These are phyloP conservation scores for Orbicella faveolata DNA, from an alignment of 64 coral and sea anemone species.

Conservation along the genomic window DNA sequence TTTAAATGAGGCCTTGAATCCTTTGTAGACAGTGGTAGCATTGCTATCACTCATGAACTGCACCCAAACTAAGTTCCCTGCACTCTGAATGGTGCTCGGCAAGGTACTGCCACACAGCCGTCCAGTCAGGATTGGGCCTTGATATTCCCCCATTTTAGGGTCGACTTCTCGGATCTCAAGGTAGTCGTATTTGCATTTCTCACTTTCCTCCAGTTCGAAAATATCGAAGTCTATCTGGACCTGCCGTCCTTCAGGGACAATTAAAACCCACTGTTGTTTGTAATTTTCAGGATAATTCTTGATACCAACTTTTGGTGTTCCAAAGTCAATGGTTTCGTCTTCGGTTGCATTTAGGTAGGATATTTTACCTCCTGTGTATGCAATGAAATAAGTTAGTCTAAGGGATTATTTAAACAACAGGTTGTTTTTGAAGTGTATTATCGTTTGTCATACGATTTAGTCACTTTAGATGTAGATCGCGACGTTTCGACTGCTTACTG, in stretches of 20 bases:
- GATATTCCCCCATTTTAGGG: not conserved
- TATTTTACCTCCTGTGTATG: not conserved
- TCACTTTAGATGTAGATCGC: no score
- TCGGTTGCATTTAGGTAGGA: not conserved
- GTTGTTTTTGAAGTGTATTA: no score
- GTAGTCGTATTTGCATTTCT: constrained; percentile 17
- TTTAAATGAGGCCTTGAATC: constrained; percentile 26
- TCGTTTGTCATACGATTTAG: no score
- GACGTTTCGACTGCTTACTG: no score
- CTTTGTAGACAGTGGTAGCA: constrained; percentile 6
- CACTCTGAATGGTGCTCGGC: not conserved
- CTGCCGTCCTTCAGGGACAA: constrained; percentile 22
- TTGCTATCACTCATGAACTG: not conserved
- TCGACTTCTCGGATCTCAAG: constrained; percentile 2
- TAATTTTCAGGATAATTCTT: not conserved
- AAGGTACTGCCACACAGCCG: not conserved
- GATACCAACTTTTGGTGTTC: constrained; percentile 13
- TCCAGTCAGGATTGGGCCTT: not conserved
- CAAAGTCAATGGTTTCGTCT: constrained; percentile 5
- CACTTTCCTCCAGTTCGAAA: constrained; percentile 19
- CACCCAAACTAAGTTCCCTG: constrained; percentile 6
- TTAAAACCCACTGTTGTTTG: not conserved
- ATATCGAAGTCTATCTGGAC: not conserved
- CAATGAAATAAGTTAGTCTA: not conserved
- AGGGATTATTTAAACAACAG: no score